Evolutionary conservation across 2,797 vertebrate species (phyloP), one percentile per base, ranked within the genome.

Genomic region (Coracias cyanogaster): DNA sequence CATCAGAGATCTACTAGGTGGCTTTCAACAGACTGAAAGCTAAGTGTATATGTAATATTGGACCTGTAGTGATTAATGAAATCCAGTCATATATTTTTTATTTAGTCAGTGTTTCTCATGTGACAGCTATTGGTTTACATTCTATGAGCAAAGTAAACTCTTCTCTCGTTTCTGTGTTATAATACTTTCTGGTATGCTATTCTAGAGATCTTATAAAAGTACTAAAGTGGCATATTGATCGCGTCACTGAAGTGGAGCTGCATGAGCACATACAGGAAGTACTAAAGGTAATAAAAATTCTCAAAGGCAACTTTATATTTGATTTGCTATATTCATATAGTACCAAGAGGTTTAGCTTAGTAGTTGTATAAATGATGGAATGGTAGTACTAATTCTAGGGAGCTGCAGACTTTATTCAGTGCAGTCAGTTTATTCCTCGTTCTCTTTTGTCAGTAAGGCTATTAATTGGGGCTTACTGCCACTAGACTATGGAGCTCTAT

Each of bases 191-290:
- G 24, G 43, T 94, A n/a, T 90, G 64, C 26, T 94, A 1, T 95
- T 97, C 57, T 80, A 99, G 99, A 97, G 99, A 99, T 96, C 98
- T 99, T 96, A 99, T 99, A 98, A 99, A 99, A 98, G 99, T 99
- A 31, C 97, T 99, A n/a, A 99, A 99, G 94, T 99, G 99, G 99
- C 99, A 99, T 43, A 99, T 99, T 97, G 99, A 99, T 98, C 98
- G 99, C 94, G 99, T 99, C 93, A 98, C 99, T 21, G 99, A 99
- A 89, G 99, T 99, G 1, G 99, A 99, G 92, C 98, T 99, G 77
- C 99, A 99, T 64, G 99, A 99, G 69, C 99, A 99, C 97, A 99
- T 99, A 93, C 99, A 99, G 97, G 99, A 99, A 95, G 99, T 99
- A 79, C 97, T 99, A 95, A 99, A 99, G 99, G 99, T 99, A 98